Base-by-base conservation (phyloP, 2,888 invertebrate genomes). In the Boloria selene region DNA sequence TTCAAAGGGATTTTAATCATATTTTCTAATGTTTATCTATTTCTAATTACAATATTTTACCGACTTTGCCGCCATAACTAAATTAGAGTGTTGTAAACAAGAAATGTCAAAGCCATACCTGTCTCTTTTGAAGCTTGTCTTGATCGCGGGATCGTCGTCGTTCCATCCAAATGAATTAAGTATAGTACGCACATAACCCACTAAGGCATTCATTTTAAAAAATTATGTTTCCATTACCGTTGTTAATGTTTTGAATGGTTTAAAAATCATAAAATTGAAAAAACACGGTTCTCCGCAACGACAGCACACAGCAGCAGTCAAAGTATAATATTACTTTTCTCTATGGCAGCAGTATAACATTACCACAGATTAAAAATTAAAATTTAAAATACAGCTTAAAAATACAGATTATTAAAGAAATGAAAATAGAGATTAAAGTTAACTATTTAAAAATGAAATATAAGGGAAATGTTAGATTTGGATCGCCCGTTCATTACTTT, bases 11-110 rank as follows among this genome's bases (percentile, higher is more conserved):
- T 80, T 69, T 79, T 87, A 71, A 83, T 81, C 89, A 90, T 71
- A 45, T 71, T 66, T 70, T 47, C 53, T 65, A 72, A 51, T 72
- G 69, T 10, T 63, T 60, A 45, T 61, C 31, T 61, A 61, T 63
- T 59, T 69, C 16, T 61, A 73, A 58, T 64, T 68, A 75, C 59
- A 58, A 75, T 79, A 81, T 79, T 79, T 75, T 72, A 75, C 72
- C 65, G 78, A 81, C 82, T 88, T 92, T 92, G 82, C 92, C 92
- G 92, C 92, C 92, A 91, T 91, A 91, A 85, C 85, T 78, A 81
- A 76, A 74, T 71, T 72, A 71, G 72, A 77, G 70, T 81, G 81
- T 87, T 88, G 89, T 90, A 90, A 89, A 91, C 90, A 90, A 83
- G 85, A 81, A 83, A 82, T 85, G 85, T 83, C 88, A 86, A 72